Percentiles rank a stretch among this genome's conserved stretches.
Evolutionary conservation across 2,888 invertebrate genomes (phyloP).

Genomic region (Chaetogeoica ovagalla): DNA sequence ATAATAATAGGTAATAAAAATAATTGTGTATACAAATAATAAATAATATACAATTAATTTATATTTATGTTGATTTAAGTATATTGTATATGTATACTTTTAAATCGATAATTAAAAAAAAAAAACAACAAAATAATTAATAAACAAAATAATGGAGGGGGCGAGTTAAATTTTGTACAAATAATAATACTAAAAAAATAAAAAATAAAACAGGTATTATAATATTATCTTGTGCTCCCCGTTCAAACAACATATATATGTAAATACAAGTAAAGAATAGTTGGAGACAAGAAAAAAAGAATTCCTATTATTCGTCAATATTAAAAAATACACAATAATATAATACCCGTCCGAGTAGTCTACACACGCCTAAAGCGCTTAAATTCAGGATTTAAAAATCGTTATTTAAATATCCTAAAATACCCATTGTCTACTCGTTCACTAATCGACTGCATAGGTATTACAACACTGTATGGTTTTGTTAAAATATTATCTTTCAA

Average conservation of each 20-base stretch:
- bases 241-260: background rate
- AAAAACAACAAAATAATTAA: conserved; percentile 39
- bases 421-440: conserved; percentile 40
- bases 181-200: conserved; percentile 19
- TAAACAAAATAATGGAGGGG: conserved; percentile 27
- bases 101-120: conserved; percentile 42
- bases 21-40: conserved; percentile 47
- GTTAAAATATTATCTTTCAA: conserved; percentile 1
- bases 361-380: conserved; percentile 2
- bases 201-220: conserved; percentile 24
- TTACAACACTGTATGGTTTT: background rate
- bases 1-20: too few species aligned
- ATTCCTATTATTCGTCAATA: background rate
- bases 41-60: conserved; percentile 33
- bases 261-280: background rate
- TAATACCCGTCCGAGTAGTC: conserved; percentile 32
- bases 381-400: conserved; percentile 38
- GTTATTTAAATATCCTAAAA: conserved; percentile 36
- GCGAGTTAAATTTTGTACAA: conserved; percentile 36
- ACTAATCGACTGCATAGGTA: conserved; percentile 31
- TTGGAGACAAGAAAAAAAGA: too few species aligned
- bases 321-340: background rate
- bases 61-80: conserved; percentile 21
- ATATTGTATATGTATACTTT: background rate
- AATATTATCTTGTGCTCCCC: background rate